Base-by-base conservation (phyloP, 2,797 vertebrate genomes). In the Esox lucius region DNA sequence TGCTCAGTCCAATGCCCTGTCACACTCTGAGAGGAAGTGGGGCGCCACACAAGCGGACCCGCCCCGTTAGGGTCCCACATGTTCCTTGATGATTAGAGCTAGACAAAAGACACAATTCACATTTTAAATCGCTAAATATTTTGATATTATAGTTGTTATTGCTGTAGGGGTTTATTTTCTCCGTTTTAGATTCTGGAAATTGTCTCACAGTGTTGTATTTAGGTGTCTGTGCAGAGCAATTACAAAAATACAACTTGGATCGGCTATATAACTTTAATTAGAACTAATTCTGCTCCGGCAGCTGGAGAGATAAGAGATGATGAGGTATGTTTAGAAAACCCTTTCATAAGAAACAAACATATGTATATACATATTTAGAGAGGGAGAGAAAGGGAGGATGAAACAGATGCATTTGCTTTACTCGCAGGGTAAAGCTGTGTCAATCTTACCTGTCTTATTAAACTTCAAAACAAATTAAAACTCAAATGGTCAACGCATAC, bases 51-150 rank as follows among this genome's bases (percentile, higher is more conserved):
- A 56, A 85, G 84, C 82, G 86, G 84, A 84, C 86, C 87, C 87
- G 91, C 81, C 87, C 83, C 85, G 91, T 91, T 88, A 89, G 86
- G 85, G 86, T 90, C 86, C 85, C 84, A 86, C 90, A 89, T 91
- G 91, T 86, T 91, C 80, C 3, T 13, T 11, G 71, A 84, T 91
- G 91, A 92, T 93, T 92, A 89, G 86, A 85, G 85, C 81, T 84
- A 85, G 81, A 86, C 89, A 83, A 91, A 90, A 90, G 85, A 89
- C 84, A 89, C 76, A 78, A 87, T 78, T 83, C 86, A 89, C 87
- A 89, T 88, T 90, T 83, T 83, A 83, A 77, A 87, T 90, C 91
- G 80, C 62, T 75, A 85, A 86, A 90, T 87, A 87, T 90, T 87
- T 91, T 90, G 81, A 86, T 87, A 87, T 87, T 83, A 85, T 82